Evolutionary conservation across 2,888 invertebrate species (phyloP), one percentile per base, ranked within the genome.

Genomic region (Tridacna crocea): DNA sequence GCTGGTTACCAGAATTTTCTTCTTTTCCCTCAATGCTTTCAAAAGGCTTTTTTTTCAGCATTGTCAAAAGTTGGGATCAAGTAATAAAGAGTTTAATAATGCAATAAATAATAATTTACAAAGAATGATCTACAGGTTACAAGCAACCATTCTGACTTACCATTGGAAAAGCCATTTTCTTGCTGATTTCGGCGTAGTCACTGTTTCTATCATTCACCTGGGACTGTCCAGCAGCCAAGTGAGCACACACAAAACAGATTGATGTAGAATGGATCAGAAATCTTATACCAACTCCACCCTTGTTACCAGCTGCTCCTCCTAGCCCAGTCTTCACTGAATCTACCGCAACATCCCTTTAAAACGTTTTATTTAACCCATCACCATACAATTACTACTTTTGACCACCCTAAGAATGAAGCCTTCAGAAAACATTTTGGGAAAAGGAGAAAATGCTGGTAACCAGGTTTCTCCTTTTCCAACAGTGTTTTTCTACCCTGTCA

Each of bases 211-310:
- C 99, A 82, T 96, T 96, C 19, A 98, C 97, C 95, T 99, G 99
- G 0, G 98, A 98, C 94, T 99, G 99, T 0, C 99, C 99, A 73
- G 99, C 99, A 82, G 99, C 99, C 95, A 99, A 99, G 95, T 99
- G 99, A 51, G 99, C 98, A 94, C 99, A 99, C 11, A 99, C 97
- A 95, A 99, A 99, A 94, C 99, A 99, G 89, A 99, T 95, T 0
- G 99, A 99, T 0, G 99, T 98, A 72, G 98, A 98, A 94, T 98
- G 97, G 74, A 98, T 95, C 0, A 98, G 97, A 94, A 99, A 96
- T 77, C 99, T 96, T 90, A 99, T 98, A 12, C 98, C 98, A 66
- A 98, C 97, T 22, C 97, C 99, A 8, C 99, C 99, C 95, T 99
- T 99, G 94, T 99, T 99, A 11, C 97, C 97, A 19, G 99, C 97